phyloP scores from a whole-genome alignment of 2,888 invertebrate genomes.

The Cremastinae sp. region DNA sequence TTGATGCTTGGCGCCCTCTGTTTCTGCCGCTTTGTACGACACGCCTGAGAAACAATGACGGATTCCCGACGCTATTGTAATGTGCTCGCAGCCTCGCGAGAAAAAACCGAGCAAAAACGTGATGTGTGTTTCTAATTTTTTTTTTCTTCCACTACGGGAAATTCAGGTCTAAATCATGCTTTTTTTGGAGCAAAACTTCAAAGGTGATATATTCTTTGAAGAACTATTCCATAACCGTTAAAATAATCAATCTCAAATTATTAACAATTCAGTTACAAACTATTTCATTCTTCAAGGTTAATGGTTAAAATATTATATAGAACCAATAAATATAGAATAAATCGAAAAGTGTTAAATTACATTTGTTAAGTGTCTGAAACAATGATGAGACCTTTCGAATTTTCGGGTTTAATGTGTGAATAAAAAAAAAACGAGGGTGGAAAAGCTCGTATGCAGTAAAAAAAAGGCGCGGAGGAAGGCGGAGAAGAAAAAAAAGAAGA shows the following conservation, averaged over 20 bases:
- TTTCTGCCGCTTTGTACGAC: slow-evolving; percentile 63
- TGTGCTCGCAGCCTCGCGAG: slow-evolving; percentile 36
- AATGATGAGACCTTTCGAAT: neutral
- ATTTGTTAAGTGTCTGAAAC: no score
- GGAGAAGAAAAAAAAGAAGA: slow-evolving; percentile 19
- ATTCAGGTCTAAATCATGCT: no score
- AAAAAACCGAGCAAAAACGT: slow-evolving; percentile 18
- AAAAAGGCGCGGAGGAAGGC: slow-evolving; percentile 56
- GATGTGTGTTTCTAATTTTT: slow-evolving; percentile 2
- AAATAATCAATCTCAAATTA: no score
- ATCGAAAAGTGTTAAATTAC: no score
- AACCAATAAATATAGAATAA: no score
- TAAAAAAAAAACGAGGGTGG: neutral
- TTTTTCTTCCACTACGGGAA: no score
- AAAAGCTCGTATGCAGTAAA: slow-evolving; percentile 28
- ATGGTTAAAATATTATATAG: no score
- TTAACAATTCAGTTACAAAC: no score
- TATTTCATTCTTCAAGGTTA: no score
- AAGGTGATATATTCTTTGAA: no score
- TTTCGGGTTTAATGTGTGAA: neutral
- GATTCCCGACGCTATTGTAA: slow-evolving; percentile 73
- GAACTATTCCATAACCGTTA: no score
- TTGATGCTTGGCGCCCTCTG: slow-evolving; percentile 26
- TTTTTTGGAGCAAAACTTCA: no score
- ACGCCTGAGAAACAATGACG: slow-evolving; percentile 73